Base-by-base conservation (phyloP, 2,888 invertebrate genomes). In the Heliconius charithonia region DNA sequence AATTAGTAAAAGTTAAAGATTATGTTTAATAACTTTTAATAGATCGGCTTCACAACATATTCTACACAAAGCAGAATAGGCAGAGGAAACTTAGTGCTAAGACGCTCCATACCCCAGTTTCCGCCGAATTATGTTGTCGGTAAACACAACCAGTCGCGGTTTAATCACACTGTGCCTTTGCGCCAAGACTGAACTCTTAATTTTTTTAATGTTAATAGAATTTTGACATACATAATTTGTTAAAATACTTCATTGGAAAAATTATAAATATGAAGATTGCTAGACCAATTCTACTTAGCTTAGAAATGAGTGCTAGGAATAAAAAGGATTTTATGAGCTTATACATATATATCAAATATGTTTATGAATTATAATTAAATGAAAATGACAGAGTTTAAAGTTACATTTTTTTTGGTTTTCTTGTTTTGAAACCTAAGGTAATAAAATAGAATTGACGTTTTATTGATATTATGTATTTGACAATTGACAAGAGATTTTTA, bases 241-340 rank as follows among this genome's bases (percentile, higher is more conserved):
- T 51, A 51, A 41, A 74, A 25, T 12, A 51, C 29, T 22, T 59
- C 32, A n/a, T 67, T 67, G 67, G 41, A 13, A 37, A 37, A 32
- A 37, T 37, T 37, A 37, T 37, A 37, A 37, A 37, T 25, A 80
- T 51, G 22, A 19, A 75, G 1, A 75, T 80, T 72, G 75, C 86
- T 86, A 83, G 86, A 85, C 82, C 84, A 80, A 83, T 82, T 89
- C 89, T 88, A 85, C 84, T 75, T 25, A 6, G 80, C 13, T 80
- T 86, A 89, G 89, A 89, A 85, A 85, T 82, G 86, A 81, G 84
- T 87, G 85, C 85, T 87, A 77, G 80, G 81, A 75, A 75, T 59
- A 37, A 45, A 45, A 19, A 66, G 7, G n/a, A 41, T 67, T 67
- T 45, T 41, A n/a, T 59, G n/a, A 59, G n/a, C n/a, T 59, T 45